Evolutionary conservation across 2,797 vertebrate genomes (phyloP), one percentile per base, ranked within the genome.

Genomic region (Epinephelus awoara): DNA sequence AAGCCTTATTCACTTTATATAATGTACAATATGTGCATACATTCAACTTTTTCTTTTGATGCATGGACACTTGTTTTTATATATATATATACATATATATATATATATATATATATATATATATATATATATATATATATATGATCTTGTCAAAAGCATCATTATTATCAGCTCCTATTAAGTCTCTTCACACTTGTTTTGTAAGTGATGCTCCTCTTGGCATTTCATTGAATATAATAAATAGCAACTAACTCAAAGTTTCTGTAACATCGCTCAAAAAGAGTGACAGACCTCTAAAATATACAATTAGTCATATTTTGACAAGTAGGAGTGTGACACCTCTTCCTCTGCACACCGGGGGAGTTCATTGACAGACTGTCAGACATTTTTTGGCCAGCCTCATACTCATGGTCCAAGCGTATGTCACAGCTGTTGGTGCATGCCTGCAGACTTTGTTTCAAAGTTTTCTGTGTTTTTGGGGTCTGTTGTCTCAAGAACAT

Each of bases 351-450:
- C 66, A 13, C 18, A 50, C 55, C 29, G 56, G 66, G 29, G 52
- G 74, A 71, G 64, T 47, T 68, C 52, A 42, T 2, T 72, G 72
- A 81, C 67, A 70, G 65, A 62, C 59, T 63, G 82, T 73, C 82
- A 73, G 51, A 63, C 29, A 34, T 38, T 42, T 44, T 38, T 55
- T 49, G 57, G 68, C 42, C n/a, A 44, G 46, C 44, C 38, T 14
- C 18, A 13, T 52, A 2, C 40, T 46, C 5, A 17, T 6, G 27
- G 65, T 74, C 65, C 51, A 25, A 51, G 62, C 29, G 3, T 18
- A n/a, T 50, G 56, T 78, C 75, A 58, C 71, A 15, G 51, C 62
- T 50, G 29, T 5, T n/a, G n/a, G 54, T 19, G 61, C 17, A 21
- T 71, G 40, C n/a, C 61, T 70, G 50, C 56, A 57, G 64, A 77